Base-by-base conservation (phyloP, 2,797 vertebrate genomes). In the Heterohyrax brucei region DNA sequence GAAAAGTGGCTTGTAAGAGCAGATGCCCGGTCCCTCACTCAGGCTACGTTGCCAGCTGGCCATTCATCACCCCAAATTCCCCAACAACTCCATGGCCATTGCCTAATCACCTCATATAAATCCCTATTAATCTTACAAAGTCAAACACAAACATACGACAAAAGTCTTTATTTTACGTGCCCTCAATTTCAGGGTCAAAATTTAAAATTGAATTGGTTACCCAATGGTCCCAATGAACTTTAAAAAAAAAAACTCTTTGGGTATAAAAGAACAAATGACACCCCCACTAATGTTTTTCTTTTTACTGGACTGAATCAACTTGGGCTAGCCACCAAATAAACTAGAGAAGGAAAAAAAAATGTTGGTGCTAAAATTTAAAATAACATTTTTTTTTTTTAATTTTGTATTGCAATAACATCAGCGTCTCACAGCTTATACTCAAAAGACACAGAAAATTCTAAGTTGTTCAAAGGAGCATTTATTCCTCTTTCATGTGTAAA, bases 121-220 rank as follows among this genome's bases (percentile, higher is more conserved):
- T 93, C 92, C 95, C 93, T 95, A 96, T 96, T 97, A 96, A 95
- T 97, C 96, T 94, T 92, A 90, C 76, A 94, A 94, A 97, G 90
- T 95, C 90, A 95, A 97, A 95, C 66, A 97, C 56, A 90, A 97
- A 97, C 93, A 93, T 50, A 94, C 18, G 77, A 95, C 82, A 95
- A 95, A 96, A 96, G 90, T 93, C 88, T 97, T 95, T 89, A 87
- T 89, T 95, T 96, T 95, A 89, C 81, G 90, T 87, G 91, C 77
- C 93, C 88, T 96, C 72, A 92, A 92, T 94, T 97, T 96, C 22
- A 87, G 59, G 94, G 90, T 95, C 62, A 82, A 97, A 95, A 91
- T 73, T 96, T 84, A 28, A 93, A 93, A 92, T 39, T 80, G 44
- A 94, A 91, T 77, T 84, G 50, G 70, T 87, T 91, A 92, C 53